Evolutionary conservation across 92 coral and sea anemone species (phyloP).

Genomic region (Anthopleura xanthogrammica): DNA sequence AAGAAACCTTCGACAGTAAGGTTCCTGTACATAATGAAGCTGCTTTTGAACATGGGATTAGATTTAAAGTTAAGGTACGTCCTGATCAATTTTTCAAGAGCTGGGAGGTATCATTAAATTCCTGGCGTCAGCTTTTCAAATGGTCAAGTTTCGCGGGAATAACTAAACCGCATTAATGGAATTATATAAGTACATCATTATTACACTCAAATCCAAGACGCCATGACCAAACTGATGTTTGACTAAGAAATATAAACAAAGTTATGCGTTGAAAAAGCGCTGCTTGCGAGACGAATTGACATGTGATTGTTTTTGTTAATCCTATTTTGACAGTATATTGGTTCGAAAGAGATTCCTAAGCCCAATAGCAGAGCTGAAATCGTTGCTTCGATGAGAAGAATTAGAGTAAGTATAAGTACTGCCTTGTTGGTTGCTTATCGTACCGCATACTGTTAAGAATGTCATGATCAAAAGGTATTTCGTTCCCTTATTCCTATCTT

Average conservation of each 20-base stretch:
- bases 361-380: conserved; percentile 92
- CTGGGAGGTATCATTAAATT: not conserved
- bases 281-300: not conserved
- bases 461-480: not conserved
- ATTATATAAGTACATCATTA: not conserved
- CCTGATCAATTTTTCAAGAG: conserved; percentile 9
- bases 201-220: not conserved
- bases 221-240: not conserved
- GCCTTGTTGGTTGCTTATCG: not conserved
- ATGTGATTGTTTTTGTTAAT: conserved; percentile 14
- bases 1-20: conserved; percentile 85
- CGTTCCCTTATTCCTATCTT: not conserved
- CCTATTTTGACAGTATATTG: conserved; percentile 70
- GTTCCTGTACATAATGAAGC: conserved; percentile 88
- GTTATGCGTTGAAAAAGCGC: not conserved
- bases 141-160: not conserved
- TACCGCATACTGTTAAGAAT: not conserved
- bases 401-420: conserved; percentile 60
- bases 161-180: not conserved
- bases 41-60: conserved; percentile 94
- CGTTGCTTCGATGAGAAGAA: conserved; percentile 91
- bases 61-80: conserved; percentile 89
- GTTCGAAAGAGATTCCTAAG: conserved; percentile 87
- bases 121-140: not conserved
- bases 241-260: not conserved